Percentiles rank a stretch among this genome's conserved stretches.
phyloP scores from a whole-genome alignment of 1,140 invertebrate species.

The Acromyrmex charruanus region DNA sequence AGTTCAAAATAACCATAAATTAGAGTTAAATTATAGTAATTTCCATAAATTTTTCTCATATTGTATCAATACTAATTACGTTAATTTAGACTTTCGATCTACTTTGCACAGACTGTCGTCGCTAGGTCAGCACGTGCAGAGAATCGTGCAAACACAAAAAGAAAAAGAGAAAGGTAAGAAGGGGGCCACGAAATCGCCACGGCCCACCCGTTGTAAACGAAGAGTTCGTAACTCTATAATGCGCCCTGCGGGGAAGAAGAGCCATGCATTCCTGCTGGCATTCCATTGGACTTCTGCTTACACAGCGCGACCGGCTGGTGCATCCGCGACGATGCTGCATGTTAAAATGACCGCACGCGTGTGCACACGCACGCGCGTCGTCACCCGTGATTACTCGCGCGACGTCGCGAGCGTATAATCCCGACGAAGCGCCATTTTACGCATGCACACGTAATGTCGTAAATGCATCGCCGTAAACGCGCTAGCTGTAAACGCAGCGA shows the following conservation, averaged over 20 bases:
- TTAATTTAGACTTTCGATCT: not conserved
- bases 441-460: conserved; percentile 17
- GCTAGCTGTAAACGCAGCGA: not conserved
- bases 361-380: conserved; percentile 37
- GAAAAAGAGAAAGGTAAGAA: not conserved
- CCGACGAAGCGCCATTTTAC: conserved; percentile 12
- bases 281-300: conserved; percentile 73
- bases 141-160: conserved; percentile 27
- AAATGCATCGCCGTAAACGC: conserved; percentile 12
- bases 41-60: too few relatives aligned
- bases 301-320: conserved; percentile 65
- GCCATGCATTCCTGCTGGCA: conserved; percentile 73
- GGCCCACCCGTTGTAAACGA: conserved; percentile 74
- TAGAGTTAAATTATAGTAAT: too few relatives aligned
- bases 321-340: conserved; percentile 64
- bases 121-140: conserved; percentile 57
- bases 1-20: too few relatives aligned
- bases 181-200: conserved; percentile 61
- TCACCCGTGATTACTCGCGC: conserved; percentile 50
- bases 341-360: conserved; percentile 28
- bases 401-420: conserved; percentile 64
- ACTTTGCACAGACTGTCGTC: conserved; percentile 37
- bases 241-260: conserved; percentile 71
- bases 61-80: not conserved
- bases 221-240: conserved; percentile 77